Base-by-base conservation (phyloP, 2,888 invertebrate genomes). In the Argynnis bischoffii region DNA sequence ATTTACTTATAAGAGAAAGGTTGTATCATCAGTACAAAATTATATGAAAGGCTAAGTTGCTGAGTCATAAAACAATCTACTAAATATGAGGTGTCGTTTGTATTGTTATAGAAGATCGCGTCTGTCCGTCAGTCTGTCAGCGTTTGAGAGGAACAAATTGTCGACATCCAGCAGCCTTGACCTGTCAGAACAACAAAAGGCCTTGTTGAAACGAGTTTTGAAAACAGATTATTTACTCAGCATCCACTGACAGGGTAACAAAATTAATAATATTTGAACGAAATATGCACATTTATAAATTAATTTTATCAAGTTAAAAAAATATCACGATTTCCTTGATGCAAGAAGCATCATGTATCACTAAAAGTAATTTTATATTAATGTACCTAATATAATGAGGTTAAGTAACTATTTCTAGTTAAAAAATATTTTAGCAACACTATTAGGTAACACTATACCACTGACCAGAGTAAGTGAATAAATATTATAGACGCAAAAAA, bases 81-180 rank as follows among this genome's bases (percentile, higher is more conserved):
- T 55, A 55, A 56, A 61, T 51, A 61, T 60, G 56, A 50, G 64
- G 64, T 69, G 69, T 66, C 59, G 64, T 48, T 70, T 47, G 35
- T 63, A 71, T 72, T 74, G 71, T 73, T 70, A 69, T 63, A 67
- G 65, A 55, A 61, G 73, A 71, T 72, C 71, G 61, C 70, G 71
- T 71, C 66, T 71, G 74, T 68, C 76, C 69, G 72, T 76, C 77
- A 70, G 69, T 64, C 75, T 72, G 75, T 76, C 75, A 65, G 63
- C 50, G 59, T 55, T 48, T 65, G 72, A 75, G 73, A 74, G 35
- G 74, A 74, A 79, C 79, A 79, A 79, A 78, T 79, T 73, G 76
- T 72, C 72, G 72, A 72, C 75, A 72, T 70, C 72, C 71, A 70
- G 66, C 73, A 75, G 70, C 80, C 79, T 77, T 79, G 78, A 77